A percentile compares a stretch with the other conserved stretches of the same genome.
Evolutionary conservation across 2,797 vertebrate genomes (phyloP).

Genomic region (Phoeniculus purpureus): DNA sequence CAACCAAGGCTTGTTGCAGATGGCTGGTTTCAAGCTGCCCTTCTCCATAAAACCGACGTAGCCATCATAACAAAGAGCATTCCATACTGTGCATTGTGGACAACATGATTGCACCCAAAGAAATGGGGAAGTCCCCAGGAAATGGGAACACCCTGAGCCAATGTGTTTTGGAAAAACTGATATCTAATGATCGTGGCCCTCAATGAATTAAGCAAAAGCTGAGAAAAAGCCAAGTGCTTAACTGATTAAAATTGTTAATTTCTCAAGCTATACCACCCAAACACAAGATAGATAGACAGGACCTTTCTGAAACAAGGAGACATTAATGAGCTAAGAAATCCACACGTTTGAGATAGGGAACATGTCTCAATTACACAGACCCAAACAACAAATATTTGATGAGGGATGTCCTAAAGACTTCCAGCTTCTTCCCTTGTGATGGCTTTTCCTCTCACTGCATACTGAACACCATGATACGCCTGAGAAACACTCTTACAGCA

Average conservation of each 20-base stretch:
- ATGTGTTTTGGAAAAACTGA: background rate
- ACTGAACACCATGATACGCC: background rate
- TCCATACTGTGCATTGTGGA: rapidly evolving
- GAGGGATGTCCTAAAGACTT: background rate
- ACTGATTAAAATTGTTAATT: background rate
- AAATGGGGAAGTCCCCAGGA: background rate
- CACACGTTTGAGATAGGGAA: background rate
- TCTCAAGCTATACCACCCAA: background rate
- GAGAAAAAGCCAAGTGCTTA: background rate
- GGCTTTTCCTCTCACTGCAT: background rate
- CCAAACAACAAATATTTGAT: background rate
- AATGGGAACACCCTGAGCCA: background rate
- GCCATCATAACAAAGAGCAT: background rate
- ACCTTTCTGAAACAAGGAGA: too few relatives aligned
- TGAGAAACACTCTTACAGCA: background rate
- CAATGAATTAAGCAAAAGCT: background rate
- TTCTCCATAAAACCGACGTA: background rate
- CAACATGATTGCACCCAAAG: background rate
- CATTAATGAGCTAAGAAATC: background rate
- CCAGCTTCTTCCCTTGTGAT: background rate
- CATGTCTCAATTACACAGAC: background rate
- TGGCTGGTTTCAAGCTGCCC: constrained; percentile 8
- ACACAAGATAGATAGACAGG: background rate
- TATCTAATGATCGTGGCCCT: background rate
- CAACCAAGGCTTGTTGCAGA: constrained; percentile 10